Evolutionary conservation across 1,140 invertebrate genomes (phyloP).

Genomic region (Ruditapes philippinarum): DNA sequence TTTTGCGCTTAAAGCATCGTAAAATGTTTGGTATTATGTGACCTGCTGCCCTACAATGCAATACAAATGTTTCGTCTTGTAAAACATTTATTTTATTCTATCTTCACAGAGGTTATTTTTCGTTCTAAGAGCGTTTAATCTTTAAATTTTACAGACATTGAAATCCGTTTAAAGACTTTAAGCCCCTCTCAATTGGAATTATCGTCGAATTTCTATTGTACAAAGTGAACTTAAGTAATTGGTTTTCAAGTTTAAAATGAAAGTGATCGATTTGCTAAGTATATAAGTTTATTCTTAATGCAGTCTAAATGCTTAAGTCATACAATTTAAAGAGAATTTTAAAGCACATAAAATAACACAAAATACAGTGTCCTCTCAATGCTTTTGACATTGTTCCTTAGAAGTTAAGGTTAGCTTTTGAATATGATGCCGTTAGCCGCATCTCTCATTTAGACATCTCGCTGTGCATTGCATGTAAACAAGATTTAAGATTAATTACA

Average conservation of each 20-base stretch:
- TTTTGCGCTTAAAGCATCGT: too few species aligned
- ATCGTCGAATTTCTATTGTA: neutral
- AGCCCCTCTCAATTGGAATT: slow-evolving; percentile 9
- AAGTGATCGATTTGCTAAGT: slow-evolving; percentile 18
- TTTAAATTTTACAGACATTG: slow-evolving; percentile 1
- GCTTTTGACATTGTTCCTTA: too few species aligned
- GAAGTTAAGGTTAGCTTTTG: too few species aligned
- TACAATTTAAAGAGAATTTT: neutral
- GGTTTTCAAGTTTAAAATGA: neutral
- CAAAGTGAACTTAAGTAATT: slow-evolving; percentile 37
- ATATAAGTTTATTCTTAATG: neutral
- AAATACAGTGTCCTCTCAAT: too few species aligned
- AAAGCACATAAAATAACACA: too few species aligned
- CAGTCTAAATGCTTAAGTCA: neutral
- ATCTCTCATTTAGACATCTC: too few species aligned
- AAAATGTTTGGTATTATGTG: neutral
- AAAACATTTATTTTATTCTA: neutral
- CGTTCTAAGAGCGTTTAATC: neutral
- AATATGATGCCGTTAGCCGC: too few species aligned
- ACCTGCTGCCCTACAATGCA: neutral
- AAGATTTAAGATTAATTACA: too few species aligned
- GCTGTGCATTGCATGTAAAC: too few species aligned
- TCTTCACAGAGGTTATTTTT: neutral
- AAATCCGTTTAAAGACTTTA: slow-evolving; percentile 31
- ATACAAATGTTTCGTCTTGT: neutral